These are phyloP conservation scores for Benthosema pterotum DNA, from an alignment of 2,797 vertebrate species.

Conservation along the genomic window DNA sequence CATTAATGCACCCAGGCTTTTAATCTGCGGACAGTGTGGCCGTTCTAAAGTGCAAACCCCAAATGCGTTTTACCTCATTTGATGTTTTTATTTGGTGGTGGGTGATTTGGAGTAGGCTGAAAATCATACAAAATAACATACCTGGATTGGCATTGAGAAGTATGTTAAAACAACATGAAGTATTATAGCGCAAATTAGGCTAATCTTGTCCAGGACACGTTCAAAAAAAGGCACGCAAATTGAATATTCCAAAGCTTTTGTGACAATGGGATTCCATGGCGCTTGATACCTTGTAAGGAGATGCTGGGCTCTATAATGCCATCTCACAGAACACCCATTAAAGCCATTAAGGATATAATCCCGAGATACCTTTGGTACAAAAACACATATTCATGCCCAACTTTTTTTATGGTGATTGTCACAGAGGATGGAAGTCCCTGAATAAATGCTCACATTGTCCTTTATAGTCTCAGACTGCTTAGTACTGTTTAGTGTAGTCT, in stretches of 20 bases:
- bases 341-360: slow-evolving; percentile 73
- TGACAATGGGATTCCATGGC: slow-evolving; percentile 37
- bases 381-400: slow-evolving; percentile 44
- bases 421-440: slow-evolving; percentile 22
- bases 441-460: too few relatives aligned
- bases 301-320: slow-evolving; percentile 46
- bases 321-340: slow-evolving; percentile 65
- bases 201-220: too few relatives aligned
- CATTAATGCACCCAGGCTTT: slow-evolving; percentile 72
- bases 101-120: slow-evolving; percentile 40
- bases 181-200: slow-evolving; percentile 41
- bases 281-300: slow-evolving; percentile 20
- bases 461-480: too few relatives aligned
- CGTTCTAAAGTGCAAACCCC: slow-evolving; percentile 67
- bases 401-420: slow-evolving; percentile 35
- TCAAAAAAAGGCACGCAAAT: slow-evolving; percentile 20
- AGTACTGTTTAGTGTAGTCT: too few relatives aligned
- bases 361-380: slow-evolving; percentile 53
- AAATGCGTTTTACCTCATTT: slow-evolving; percentile 59
- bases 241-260: slow-evolving; percentile 13
- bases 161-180: slow-evolving; percentile 35
- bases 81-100: slow-evolving; percentile 20
- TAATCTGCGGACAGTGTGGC: slow-evolving; percentile 73
- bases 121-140: slow-evolving; percentile 26
- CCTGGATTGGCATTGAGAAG: not conserved